These are phyloP conservation scores for Erpetoichthys calabaricus DNA, from an alignment of 2,797 vertebrate genomes.

Conservation along the genomic window DNA sequence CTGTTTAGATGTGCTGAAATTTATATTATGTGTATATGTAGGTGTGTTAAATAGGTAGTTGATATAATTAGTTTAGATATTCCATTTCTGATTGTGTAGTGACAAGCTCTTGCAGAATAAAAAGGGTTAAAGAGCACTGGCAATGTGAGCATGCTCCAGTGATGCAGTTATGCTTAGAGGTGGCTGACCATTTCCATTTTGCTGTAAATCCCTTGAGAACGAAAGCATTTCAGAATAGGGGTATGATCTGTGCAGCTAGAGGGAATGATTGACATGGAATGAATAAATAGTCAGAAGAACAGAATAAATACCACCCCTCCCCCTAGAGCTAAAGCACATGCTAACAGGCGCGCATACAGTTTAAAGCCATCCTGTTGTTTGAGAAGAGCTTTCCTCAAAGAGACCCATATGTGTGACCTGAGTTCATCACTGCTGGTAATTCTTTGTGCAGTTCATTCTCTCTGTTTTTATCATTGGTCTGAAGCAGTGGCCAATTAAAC, in stretches of 20 bases:
- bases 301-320: constrained; percentile 27
- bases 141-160: neutral
- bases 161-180: constrained; percentile 14
- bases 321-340: constrained; percentile 18
- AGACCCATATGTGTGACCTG: neutral
- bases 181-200: constrained; percentile 27
- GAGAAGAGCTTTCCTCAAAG: constrained; percentile 1
- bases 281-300: constrained; percentile 29
- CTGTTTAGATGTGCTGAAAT: no score
- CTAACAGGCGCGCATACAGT: constrained; percentile 17
- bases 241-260: constrained; percentile 20
- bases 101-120: neutral
- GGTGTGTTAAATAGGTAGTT: neutral
- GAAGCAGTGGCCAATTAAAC: neutral
- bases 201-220: constrained; percentile 25
- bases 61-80: no score
- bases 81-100: no score
- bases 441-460: neutral
- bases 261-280: constrained; percentile 29
- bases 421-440: neutral
- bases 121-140: constrained; percentile 7
- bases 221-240: constrained; percentile 24
- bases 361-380: constrained; percentile 19
- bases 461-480: neutral
- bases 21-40: no score